Base-by-base conservation (phyloP, 1,140 invertebrate genomes). In the Drosophila miranda region DNA sequence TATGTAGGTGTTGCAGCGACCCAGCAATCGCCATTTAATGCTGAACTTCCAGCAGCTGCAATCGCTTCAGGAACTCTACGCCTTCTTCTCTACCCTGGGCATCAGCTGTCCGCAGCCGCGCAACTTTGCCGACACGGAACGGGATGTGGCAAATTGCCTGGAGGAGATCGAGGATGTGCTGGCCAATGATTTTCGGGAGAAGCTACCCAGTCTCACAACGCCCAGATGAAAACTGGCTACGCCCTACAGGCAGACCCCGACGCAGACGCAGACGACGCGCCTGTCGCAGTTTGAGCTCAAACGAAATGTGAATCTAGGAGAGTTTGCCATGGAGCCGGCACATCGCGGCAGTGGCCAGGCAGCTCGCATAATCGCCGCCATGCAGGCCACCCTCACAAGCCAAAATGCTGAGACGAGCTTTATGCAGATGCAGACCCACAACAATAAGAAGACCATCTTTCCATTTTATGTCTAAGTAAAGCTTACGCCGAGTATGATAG, bases 61-160 rank as follows among this genome's bases (percentile, higher is more conserved):
- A 14, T 94, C 94, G 19, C 91, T 97, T 19, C 93, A 95, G 81
- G 96, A 98, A 78, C 91, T 98, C 14, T 96, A 97, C 76, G 93
- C 94, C 23, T 98, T 97, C 92, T 98, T 97, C 89, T 94, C 95
- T 48, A 94, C 95, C 7, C 87, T 97, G 2, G 94, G 93, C 69
- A 90, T 92, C 7, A 92, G 92, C 80, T 92, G 92, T 7, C 91
- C 92, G 16, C 90, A 92, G 71, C 91, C 92, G n/a, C 74, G 84
- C 28, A 92, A 92, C 64, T 89, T 77, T 54, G 78, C 83, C 14
- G 91, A 92, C 30, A 86, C 80, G 0, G 93, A 94, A 63, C 92
- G 92, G 28, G 92, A 93, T 48, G 89, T 93, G 6, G 91, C 92
- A 4, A 84, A 92, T 41, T 93, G 94, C 63, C 89, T 93, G 30